Evolutionary conservation across 2,888 invertebrate species (phyloP).

Genomic region (Caenorhabditis sp.): DNA sequence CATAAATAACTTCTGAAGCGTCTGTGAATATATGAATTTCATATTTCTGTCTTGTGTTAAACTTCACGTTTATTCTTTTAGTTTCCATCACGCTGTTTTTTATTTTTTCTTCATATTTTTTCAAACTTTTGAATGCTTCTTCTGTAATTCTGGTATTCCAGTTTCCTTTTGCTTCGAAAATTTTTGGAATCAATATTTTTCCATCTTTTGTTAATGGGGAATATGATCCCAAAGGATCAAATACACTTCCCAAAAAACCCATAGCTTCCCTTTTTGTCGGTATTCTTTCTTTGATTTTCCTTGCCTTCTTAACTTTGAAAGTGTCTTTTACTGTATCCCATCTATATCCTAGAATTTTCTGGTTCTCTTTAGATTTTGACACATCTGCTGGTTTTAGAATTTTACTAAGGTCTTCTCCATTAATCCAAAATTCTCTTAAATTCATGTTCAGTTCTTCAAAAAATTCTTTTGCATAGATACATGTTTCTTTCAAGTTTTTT

Average conservation of each 20-base stretch:
- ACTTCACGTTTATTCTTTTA: too few species aligned
- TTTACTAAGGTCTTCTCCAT: not conserved
- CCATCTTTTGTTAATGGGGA: conserved; percentile 6
- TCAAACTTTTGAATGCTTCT: not conserved
- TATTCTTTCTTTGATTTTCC: not conserved
- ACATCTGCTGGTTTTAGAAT: not conserved
- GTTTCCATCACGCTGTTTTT: not conserved
- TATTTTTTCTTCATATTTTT: not conserved
- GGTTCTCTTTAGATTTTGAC: not conserved
- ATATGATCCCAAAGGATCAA: conserved; percentile 3
- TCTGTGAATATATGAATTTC: conserved; percentile 9
- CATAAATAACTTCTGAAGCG: conserved; percentile 13
- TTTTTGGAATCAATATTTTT: conserved; percentile 2
- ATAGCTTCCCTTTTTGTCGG: not conserved
- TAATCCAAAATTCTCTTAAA: not conserved
- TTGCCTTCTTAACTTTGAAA: not conserved
- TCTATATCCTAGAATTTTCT: conserved; percentile 7
- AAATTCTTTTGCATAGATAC: not conserved
- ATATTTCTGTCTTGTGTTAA: not conserved
- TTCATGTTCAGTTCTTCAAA: not conserved
- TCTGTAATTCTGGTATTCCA: not conserved
- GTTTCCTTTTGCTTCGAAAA: not conserved
- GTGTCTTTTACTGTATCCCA: not conserved
- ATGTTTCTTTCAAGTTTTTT: too few species aligned
- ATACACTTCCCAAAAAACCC: not conserved